phyloP scores from a whole-genome alignment of 2,888 invertebrate species.

The Eristalis pertinax region DNA sequence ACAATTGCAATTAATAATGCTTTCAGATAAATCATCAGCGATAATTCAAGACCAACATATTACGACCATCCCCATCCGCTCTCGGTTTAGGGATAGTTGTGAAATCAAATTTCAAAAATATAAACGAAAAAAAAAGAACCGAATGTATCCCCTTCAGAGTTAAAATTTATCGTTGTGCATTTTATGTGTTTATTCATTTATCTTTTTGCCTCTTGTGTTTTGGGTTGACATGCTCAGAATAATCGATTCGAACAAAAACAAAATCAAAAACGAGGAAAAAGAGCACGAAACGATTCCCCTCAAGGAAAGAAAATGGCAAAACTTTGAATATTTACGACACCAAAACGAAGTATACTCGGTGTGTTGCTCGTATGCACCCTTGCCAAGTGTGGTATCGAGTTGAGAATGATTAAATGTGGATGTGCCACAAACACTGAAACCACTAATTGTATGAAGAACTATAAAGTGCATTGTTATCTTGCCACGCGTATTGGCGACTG shows the following conservation, averaged over 20 bases:
- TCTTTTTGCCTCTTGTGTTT: conserved; percentile 23
- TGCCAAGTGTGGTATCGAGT: neutral
- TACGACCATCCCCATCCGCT: neutral
- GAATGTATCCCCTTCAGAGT: conserved; percentile 14
- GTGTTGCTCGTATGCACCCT: neutral
- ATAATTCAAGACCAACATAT: conserved; percentile 4
- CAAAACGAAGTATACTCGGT: neutral
- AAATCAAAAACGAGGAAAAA: neutral
- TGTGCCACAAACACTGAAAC: neutral
- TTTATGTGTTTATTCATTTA: conserved; percentile 39
- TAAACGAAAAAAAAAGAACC: neutral
- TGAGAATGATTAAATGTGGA: neutral
- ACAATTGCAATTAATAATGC: conserved; percentile 11
- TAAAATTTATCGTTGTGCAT: conserved; percentile 44
- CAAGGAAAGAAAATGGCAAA: neutral
- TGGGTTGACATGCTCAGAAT: conserved; percentile 40
- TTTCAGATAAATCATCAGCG: conserved; percentile 33
- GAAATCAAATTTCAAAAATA: conserved; percentile 34
- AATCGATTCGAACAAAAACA: conserved; percentile 36
- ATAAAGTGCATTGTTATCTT: neutral
- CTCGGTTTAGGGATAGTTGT: conserved; percentile 7
- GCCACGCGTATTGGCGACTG: neutral
- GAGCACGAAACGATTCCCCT: neutral
- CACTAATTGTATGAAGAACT: neutral
- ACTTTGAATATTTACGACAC: neutral